Evolutionary conservation across 2,113 vertebrate species (phyloP), one percentile per base, ranked within the genome.

Genomic region (Rissa tridactyla): DNA sequence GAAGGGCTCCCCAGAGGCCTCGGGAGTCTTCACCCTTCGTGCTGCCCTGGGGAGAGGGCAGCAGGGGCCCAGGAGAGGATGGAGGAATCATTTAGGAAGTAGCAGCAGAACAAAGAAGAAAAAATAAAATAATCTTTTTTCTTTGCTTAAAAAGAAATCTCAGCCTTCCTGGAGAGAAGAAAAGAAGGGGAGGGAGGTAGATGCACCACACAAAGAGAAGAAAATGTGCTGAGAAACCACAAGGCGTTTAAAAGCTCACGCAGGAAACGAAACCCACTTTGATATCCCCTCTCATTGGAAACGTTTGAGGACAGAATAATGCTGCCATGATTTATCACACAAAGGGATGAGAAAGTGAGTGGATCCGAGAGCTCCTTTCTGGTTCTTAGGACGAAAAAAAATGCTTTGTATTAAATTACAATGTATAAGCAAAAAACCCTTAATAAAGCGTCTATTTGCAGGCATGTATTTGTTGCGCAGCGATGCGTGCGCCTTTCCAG

Each of bases 221-320:
- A 95, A 88, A 94, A 95, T 84, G 94, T 91, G 88, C 90, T 84
- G 90, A 94, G 94, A 93, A 92, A 60, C 95, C 92, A 88, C 88
- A 57, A 95, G 96, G 75, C 22, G 10, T 94, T 92, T 86, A 78
- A 94, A 90, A 93, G 88, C 96, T 92, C 89, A 54, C n/a, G 13
- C 60, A 89, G 94, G 88, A 93, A 96, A 90, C 66, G 77, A 70
- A 66, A 25, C 88, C 88, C 61, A 9, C 95, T 97, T 97, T 96
- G 96, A 96, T 96, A 90, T 96, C 94, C 80, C 80, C 94, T 93
- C 96, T 96, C 86, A 40, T 25, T 89, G 91, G 88, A 57, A 89
- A 36, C 4, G 4, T 93, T 89, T 91, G 95, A 94, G 95, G 86
- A 51, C 52, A 64, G 77, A 72, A 94, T 91, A 96, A 93, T 44